Percentiles rank a stretch among this genome's conserved stretches.
Conservation (phyloP, 2,113 vertebrate species). For the Rhodinocichla rosea region DNA sequence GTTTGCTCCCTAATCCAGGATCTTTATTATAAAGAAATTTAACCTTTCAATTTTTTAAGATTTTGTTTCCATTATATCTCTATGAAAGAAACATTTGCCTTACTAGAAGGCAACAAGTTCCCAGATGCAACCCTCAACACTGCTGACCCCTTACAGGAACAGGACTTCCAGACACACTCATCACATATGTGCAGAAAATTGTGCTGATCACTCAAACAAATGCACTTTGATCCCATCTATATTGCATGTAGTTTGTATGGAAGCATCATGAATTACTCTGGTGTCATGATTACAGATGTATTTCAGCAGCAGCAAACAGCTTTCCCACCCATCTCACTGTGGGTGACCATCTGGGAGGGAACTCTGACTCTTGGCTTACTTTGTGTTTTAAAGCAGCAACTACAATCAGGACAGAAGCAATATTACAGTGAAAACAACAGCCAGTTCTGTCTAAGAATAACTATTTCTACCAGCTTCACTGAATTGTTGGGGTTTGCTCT, state of each 20-base stretch:
- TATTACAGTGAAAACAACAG: not conserved
- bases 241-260: not conserved
- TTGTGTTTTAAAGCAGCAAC: not conserved
- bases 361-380: not conserved
- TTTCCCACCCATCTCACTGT: not conserved
- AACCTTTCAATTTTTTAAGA: not conserved
- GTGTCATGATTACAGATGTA: not conserved
- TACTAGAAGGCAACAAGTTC: not conserved
- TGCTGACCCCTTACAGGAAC: not conserved
- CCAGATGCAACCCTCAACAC: not conserved
- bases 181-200: accelerated
- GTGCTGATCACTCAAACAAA: not conserved
- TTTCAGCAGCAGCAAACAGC: not conserved
- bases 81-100: not conserved
- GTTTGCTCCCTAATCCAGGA: not conserved
- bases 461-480: not conserved
- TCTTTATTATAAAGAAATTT: not conserved
- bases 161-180: not conserved
- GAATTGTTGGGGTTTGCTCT: not conserved
- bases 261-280: not conserved
- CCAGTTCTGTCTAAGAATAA: not conserved
- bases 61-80: not conserved
- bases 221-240: not conserved
- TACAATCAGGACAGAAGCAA: not conserved
- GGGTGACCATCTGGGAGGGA: not conserved